phyloP scores from a whole-genome alignment of 1,140 invertebrate genomes.

The Phocides pigmalion region DNA sequence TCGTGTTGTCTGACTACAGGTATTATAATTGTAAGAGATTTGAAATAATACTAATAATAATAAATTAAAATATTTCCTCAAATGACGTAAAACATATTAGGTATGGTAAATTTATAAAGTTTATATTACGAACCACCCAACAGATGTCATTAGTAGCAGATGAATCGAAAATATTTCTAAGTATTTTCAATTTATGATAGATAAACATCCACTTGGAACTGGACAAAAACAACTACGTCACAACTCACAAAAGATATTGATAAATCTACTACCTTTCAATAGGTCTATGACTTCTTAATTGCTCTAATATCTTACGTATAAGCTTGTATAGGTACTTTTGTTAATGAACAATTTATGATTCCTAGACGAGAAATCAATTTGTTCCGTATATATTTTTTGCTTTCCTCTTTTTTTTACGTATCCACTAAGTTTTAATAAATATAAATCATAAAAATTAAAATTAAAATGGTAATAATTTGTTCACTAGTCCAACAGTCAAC shows the following conservation, averaged over 20 bases:
- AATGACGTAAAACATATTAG: not conserved
- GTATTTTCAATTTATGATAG: not conserved
- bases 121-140: conserved; percentile 1
- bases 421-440: too few relatives aligned
- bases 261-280: conserved; percentile 1
- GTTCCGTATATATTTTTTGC: too few relatives aligned
- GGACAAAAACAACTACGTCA: not conserved
- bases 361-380: too few relatives aligned
- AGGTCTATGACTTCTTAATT: conserved; percentile 6
- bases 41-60: too few relatives aligned
- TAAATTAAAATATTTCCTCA: too few relatives aligned
- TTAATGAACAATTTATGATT: too few relatives aligned
- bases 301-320: too few relatives aligned
- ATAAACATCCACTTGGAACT: not conserved
- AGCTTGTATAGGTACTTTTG: too few relatives aligned
- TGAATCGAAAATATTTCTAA: not conserved
- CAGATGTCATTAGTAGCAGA: not conserved
- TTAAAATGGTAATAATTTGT: too few relatives aligned
- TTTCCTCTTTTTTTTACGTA: too few relatives aligned
- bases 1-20: too few relatives aligned
- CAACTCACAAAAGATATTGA: not conserved
- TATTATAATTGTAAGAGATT: too few relatives aligned
- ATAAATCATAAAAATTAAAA: not conserved
- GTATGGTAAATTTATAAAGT: not conserved
- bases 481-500: not conserved